These are phyloP conservation scores for Bovichtus variegatus DNA, from an alignment of 2,797 vertebrate species.

Conservation along the genomic window DNA sequence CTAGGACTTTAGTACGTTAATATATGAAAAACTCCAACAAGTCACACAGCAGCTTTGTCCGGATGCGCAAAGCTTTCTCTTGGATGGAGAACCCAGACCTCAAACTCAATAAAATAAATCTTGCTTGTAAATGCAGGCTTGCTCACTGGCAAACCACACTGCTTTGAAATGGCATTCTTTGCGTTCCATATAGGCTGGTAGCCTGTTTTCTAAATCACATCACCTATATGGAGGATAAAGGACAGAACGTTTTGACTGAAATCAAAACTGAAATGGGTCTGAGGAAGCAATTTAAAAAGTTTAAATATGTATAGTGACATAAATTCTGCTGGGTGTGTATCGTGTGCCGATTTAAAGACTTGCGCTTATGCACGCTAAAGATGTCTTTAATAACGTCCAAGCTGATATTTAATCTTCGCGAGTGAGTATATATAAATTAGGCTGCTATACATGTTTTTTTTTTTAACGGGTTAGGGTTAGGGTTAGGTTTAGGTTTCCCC, in stretches of 20 bases:
- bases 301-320: background rate
- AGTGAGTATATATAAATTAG: too few relatives aligned
- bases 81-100: background rate
- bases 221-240: background rate
- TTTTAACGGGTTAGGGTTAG: too few relatives aligned
- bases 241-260: background rate
- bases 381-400: background rate
- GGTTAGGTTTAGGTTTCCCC: too few relatives aligned
- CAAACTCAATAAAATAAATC: background rate
- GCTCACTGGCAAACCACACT: background rate
- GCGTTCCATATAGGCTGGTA: background rate
- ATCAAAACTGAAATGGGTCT: background rate
- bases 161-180: background rate
- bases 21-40: background rate
- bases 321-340: background rate
- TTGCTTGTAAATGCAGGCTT: slow-evolving; percentile 1
- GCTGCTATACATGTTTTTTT: background rate
- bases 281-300: background rate
- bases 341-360: background rate
- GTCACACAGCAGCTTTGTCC: background rate
- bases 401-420: background rate
- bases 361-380: background rate
- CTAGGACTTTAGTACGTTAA: background rate
- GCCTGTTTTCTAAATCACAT: background rate
- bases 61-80: background rate